A percentile compares a stretch with the other conserved stretches of the same genome.
Evolutionary conservation across 2,113 vertebrate species (phyloP).

Genomic region (Microtus ochrogaster): DNA sequence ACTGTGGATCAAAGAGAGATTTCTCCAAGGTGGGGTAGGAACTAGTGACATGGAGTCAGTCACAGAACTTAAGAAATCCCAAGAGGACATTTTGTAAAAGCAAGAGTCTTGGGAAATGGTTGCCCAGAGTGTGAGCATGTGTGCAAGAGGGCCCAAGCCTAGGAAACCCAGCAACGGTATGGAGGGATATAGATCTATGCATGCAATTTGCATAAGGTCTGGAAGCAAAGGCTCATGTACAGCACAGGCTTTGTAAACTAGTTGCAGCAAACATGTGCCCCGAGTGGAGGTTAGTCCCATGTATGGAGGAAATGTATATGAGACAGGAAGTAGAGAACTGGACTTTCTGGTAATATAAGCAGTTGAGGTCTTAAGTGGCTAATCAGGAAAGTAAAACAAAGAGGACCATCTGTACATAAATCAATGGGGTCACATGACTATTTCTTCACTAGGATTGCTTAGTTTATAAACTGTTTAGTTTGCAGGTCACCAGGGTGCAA

Average conservation of each 20-base stretch:
- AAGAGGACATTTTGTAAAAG: not conserved
- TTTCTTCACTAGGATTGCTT: not conserved
- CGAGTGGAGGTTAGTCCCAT: not conserved
- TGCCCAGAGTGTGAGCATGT: not conserved
- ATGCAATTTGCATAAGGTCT: not conserved
- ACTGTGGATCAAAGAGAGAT: not conserved
- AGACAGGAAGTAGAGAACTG: not conserved
- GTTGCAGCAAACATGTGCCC: not conserved
- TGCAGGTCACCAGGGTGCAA: slow-evolving; percentile 13
- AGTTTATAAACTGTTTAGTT: slow-evolving; percentile 8
- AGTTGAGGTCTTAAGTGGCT: not conserved
- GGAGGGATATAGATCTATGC: not conserved
- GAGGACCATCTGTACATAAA: not conserved
- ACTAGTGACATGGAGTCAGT: not conserved
- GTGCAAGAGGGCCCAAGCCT: not conserved
- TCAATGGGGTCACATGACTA: not conserved
- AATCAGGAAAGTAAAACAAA: not conserved
- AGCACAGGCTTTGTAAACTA: not conserved
- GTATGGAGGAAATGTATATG: not conserved
- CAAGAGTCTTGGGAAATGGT: not conserved
- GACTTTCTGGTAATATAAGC: not conserved
- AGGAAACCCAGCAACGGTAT: not conserved
- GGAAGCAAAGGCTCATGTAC: not conserved
- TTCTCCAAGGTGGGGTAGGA: not conserved
- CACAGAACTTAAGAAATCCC: too few species aligned